These are phyloP conservation scores for Indicator maculatus DNA, from an alignment of 2,113 vertebrate genomes.

Conservation along the genomic window DNA sequence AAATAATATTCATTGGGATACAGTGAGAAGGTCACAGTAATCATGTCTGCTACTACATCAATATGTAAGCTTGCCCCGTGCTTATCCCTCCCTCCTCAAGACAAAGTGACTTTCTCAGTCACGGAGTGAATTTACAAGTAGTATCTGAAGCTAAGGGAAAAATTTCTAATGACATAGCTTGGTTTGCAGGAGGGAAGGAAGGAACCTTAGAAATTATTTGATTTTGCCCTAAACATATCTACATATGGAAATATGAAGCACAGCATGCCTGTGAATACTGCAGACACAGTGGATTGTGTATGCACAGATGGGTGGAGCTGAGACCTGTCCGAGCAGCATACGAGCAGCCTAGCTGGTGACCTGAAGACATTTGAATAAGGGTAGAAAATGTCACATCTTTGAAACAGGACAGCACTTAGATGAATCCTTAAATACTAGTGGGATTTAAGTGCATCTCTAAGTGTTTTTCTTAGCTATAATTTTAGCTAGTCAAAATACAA, in stretches of 20 bases:
- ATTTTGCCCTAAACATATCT: not conserved
- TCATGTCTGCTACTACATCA: constrained; percentile 17
- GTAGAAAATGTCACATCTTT: not conserved
- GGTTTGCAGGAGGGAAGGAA: constrained; percentile 15
- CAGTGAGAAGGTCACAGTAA: constrained; percentile 49
- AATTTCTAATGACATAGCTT: not conserved
- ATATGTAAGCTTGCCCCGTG: not conserved
- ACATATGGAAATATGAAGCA: not conserved
- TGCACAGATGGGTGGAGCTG: not conserved
- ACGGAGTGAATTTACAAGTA: not conserved
- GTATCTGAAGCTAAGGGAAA: constrained; percentile 37
- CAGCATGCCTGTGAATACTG: not conserved
- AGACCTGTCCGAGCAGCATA: rapidly evolving
- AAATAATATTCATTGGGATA: constrained; percentile 27
- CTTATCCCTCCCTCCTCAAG: constrained; percentile 21
- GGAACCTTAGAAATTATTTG: not conserved
- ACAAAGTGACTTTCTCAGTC: not conserved
- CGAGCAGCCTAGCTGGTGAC: rapidly evolving
- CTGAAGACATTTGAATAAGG: not conserved
- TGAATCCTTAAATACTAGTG: not conserved
- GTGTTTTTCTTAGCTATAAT: not conserved
- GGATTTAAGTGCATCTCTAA: not conserved
- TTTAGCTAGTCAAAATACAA: not conserved
- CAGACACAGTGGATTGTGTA: not conserved
- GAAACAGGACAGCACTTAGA: not conserved